These are phyloP conservation scores for Dendropsophus ebraccatus DNA, from an alignment of 2,113 vertebrate genomes.

Conservation along the genomic window DNA sequence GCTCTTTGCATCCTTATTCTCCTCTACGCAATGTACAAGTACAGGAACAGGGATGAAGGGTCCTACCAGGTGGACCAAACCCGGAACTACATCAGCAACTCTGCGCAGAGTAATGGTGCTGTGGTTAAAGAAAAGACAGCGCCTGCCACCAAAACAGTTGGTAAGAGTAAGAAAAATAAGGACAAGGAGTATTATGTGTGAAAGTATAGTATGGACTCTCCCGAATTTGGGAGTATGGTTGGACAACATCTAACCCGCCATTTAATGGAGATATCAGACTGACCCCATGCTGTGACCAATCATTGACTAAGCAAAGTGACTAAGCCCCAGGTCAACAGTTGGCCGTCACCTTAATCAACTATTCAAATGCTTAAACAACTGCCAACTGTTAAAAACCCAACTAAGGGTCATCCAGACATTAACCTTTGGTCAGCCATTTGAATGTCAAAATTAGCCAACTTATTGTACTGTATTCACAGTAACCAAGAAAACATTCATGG, in stretches of 20 bases:
- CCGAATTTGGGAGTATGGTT: constrained; percentile 44
- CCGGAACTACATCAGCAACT: constrained; percentile 87
- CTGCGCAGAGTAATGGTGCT: constrained; percentile 85
- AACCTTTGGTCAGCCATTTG: constrained; percentile 53
- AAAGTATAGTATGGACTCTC: constrained; percentile 61
- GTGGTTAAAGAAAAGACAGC: constrained; percentile 89
- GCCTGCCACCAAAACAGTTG: constrained; percentile 81
- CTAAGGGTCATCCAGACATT: constrained; percentile 24
- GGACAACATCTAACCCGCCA: constrained; percentile 45
- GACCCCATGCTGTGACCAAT: constrained; percentile 58
- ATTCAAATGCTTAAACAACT: constrained; percentile 51
- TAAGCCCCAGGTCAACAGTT: constrained; percentile 42
- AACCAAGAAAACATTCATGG: constrained; percentile 44
- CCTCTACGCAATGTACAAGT: constrained; percentile 98
- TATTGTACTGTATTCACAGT: constrained; percentile 33
- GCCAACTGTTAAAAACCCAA: constrained; percentile 35
- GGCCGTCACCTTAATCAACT: constrained; percentile 39
- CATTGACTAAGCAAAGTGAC: constrained; percentile 53
- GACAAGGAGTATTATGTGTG: constrained; percentile 96
- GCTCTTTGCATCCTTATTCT: constrained; percentile 96
- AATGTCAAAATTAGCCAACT: constrained; percentile 48
- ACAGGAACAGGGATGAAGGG: constrained; percentile 93
- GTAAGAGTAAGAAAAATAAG: constrained; percentile 93
- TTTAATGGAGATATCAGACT: constrained; percentile 50
- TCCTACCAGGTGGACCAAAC: constrained; percentile 93